Evolutionary conservation across 2,797 vertebrate species (phyloP), one percentile per base, ranked within the genome.

Genomic region (Pseudomugil gertrudae): DNA sequence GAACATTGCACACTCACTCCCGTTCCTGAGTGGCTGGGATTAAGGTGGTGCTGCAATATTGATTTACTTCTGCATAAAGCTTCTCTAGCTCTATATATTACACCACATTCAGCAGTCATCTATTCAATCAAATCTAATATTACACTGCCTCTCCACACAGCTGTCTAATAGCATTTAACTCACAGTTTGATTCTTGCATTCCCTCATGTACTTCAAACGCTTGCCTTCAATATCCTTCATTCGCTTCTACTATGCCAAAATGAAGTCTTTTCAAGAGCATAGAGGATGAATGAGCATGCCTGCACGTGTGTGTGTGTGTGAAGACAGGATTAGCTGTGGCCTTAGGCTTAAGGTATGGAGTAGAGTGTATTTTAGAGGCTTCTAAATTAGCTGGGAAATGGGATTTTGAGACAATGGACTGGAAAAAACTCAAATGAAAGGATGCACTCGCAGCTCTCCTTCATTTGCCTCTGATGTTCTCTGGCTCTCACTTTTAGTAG

Each of bases 111-210:
- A 89, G 86, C 85, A 89, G 88, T 85, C 88, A 90, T 89, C 84
- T 90, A 90, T 91, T 91, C 90, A 89, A 90, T 93, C 89, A 90
- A 81, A 92, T 87, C 92, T 91, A 92, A 89, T 92, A 91, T 93
- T 91, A 90, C 87, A 89, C 81, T 81, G 89, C 79, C 87, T 89
- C 80, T 87, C 85, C 85, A 85, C 87, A 85, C 90, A 84, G 87
- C 89, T 91, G 90, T 92, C 90, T 92, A 89, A 92, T 90, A 92
- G 89, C 83, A 91, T 93, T 92, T 92, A 91, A 88, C 90, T 92
- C 90, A 89, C 90, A 89, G 88, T 90, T 89, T 91, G 89, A 92
- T 92, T 91, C 86, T 78, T 74, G 84, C 86, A 62, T 86, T 92
- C 89, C 90, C 90, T 83, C 84, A 86, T 90, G 90, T 85, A 91